phyloP scores from a whole-genome alignment of 2,888 invertebrate genomes.

The Miltochrista miniata region DNA sequence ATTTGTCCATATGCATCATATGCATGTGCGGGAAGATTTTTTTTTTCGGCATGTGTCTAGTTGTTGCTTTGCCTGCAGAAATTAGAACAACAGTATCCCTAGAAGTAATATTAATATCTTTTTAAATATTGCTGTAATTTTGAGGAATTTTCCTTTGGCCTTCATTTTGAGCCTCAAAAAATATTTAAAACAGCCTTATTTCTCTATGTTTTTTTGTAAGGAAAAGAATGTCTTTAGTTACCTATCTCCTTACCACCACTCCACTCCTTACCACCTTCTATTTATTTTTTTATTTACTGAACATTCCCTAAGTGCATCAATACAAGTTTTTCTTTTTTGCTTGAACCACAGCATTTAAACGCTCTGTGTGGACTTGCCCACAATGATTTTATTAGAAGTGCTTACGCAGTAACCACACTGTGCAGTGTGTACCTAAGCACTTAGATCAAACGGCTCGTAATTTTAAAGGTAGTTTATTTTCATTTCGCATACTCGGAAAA shows the following conservation, averaged over 20 bases:
- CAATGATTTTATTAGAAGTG: conserved; percentile 3
- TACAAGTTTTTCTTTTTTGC: conserved; percentile 20
- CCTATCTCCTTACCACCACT: not conserved
- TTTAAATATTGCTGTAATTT: no score
- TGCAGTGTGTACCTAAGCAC: not conserved
- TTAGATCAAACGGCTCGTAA: no score
- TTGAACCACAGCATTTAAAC: conserved; percentile 41
- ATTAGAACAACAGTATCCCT: no score
- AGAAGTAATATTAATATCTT: no score
- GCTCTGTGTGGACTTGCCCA: conserved; percentile 33
- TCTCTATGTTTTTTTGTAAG: not conserved
- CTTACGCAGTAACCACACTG: not conserved
- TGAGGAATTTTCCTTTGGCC: not conserved
- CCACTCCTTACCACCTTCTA: not conserved
- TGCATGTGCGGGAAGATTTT: no score
- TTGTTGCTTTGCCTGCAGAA: no score
- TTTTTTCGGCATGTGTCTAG: no score
- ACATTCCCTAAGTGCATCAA: conserved; percentile 6
- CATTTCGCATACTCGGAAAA: no score
- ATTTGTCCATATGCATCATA: not conserved
- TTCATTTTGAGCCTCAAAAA: not conserved
- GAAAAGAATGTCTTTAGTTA: not conserved
- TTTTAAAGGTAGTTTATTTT: no score
- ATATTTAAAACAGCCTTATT: not conserved
- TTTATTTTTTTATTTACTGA: not conserved